Base-by-base conservation (phyloP, 2,888 invertebrate species). In the Odontomyia ornata region DNA sequence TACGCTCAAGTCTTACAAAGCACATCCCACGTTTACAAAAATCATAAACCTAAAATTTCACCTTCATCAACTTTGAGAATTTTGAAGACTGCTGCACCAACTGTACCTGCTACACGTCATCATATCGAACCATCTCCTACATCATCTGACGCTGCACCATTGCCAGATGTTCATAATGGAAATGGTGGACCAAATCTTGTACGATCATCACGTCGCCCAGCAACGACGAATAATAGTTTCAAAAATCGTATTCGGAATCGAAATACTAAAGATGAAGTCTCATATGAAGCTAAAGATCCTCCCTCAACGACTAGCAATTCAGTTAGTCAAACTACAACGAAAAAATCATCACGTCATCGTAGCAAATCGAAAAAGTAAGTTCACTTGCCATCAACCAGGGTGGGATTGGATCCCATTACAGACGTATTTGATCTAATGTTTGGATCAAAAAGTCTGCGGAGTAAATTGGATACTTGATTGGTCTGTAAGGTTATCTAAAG, bases 1-100 rank as follows among this genome's bases (percentile, higher is more conserved):
- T 95, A 96, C 85, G 95, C 95, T 1, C 95, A 96, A 87, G 93
- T 94, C 11, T 87, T 95, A 36, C 94, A 95, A 83, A 95, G 94
- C 82, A 93, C 93, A 56, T 94, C 95, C 0, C 92, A 91, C 83
- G 87, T 93, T 52, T 86, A 91, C 77, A 89, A 89, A 80, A 83
- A 83, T 76, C 83, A 82, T 15, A 90, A 91, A 83, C 89, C 87
- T 7, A 92, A 92, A 87, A 91, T 93, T 79, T 89, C 90, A 57
- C 91, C 93, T 0, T 89, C 91, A 47, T 90, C 90, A 56, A 89
- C 92, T 0, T 89, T 91, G 76, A 89, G 93, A 82, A 93, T 94
- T 77, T 84, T 93, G 64, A 94, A 94, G 87, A 94, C 94, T 0
- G 91, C 91, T n/a, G 92, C 92, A 21, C 93, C 93, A 0, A 76